Base-by-base conservation (phyloP, 2,888 invertebrate genomes). In the Drosophila neoperkinsi region DNA sequence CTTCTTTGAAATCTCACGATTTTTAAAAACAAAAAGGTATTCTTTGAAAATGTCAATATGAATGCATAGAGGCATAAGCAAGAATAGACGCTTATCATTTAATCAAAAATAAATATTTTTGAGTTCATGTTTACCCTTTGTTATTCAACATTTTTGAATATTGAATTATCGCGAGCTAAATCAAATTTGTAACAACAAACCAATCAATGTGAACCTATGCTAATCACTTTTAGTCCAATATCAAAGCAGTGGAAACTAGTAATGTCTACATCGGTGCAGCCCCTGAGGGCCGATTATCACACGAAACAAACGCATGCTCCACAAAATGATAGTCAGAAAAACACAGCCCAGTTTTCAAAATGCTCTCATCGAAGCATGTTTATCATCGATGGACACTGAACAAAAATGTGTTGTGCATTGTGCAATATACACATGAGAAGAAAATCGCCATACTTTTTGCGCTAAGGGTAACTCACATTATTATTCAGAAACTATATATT, bases 1-100 rank as follows among this genome's bases (percentile, higher is more conserved):
- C 51, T 43, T 7, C 28, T 69, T 83, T 64, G 16, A 71, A 68
- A 65, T 59, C 18, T 2, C 3, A 28, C n/a, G 3, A 21, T 13
- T 21, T 10, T 46, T 2, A 21, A 33, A 43, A 58, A 7, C 7
- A 31, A 31, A 18, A 1, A 1, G 21, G 0, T 1, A 13, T 21
- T 13, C 21, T 13, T 1, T 1, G 11, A 43, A 6, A 43, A 43
- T 21, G 0, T 21, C 1, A 43, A 13, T 7, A 0, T 7, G 21
- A 21, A 43, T 43, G 21, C 13, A 43, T 7, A 4, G n/a, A 43
- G 5, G 11, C n/a, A 11, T 21, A 21, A 5, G 3, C 21, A 21
- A 21, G 13, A 46, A 21, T 7, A 0, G 21, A 21, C 13, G 1
- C 1, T 21, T 4, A n/a, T 46, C 21, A 21, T 7, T 13, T 21